These are phyloP conservation scores for Drosophila sturtevanti DNA, from an alignment of 1,140 invertebrate species.

Conservation along the genomic window DNA sequence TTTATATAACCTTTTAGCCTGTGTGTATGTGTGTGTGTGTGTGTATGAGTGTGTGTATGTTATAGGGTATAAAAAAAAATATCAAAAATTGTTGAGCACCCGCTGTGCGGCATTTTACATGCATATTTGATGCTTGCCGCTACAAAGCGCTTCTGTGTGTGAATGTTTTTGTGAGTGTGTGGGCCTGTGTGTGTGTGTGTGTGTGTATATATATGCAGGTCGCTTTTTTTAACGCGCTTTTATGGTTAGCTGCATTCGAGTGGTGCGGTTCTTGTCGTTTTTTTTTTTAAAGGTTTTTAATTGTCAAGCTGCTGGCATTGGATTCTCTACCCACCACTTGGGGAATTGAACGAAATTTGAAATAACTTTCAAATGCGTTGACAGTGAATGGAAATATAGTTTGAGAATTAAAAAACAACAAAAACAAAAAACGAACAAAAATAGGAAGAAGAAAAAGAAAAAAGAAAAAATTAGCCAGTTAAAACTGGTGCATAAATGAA, in stretches of 20 bases:
- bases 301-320: slow-evolving; percentile 45
- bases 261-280: slow-evolving; percentile 28
- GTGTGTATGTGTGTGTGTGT: not conserved
- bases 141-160: not conserved
- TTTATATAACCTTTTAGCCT: slow-evolving; percentile 20
- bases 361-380: slow-evolving; percentile 43
- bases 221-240: slow-evolving; percentile 66
- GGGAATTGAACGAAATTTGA: slow-evolving; percentile 53
- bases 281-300: slow-evolving; percentile 48
- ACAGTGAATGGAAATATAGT: slow-evolving; percentile 29
- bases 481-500: not conserved
- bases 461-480: not conserved
- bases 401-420: slow-evolving; percentile 32
- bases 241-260: slow-evolving; percentile 68
- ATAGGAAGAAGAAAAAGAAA: too few relatives aligned
- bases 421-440: too few relatives aligned
- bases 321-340: not conserved
- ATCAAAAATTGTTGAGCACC: slow-evolving; percentile 46
- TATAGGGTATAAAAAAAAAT: slow-evolving; percentile 5
- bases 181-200: not conserved
- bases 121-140: slow-evolving; percentile 44
- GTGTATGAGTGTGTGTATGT: slow-evolving; percentile 1
- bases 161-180: slow-evolving; percentile 4
- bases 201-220: slow-evolving; percentile 38
- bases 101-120: slow-evolving; percentile 47